Conservation (phyloP, 2,888 invertebrate genomes). For the Ophioninae sp. region DNA sequence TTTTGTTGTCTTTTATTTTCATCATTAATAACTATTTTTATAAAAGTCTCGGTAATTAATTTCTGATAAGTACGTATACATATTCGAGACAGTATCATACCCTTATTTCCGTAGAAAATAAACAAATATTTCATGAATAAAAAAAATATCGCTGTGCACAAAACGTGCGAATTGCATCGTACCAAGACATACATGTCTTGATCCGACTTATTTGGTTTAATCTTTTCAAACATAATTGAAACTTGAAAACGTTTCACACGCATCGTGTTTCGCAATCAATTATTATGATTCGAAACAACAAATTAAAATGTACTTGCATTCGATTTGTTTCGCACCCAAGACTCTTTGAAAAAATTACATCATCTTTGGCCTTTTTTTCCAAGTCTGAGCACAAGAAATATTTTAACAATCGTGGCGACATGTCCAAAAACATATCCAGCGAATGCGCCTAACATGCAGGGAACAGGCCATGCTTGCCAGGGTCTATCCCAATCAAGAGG, state of each 20-base stretch:
- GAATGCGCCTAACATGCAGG: conserved; percentile 87
- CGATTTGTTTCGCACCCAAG: background rate
- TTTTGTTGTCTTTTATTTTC: too few species aligned
- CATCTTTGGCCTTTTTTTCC: conserved; percentile 70
- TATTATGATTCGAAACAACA: background rate
- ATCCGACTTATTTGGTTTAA: background rate
- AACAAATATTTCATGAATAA: too few species aligned
- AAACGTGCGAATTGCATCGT: too few species aligned
- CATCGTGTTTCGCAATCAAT: background rate
- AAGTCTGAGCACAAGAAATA: conserved; percentile 67
- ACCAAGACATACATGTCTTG: too few species aligned
- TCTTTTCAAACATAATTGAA: background rate
- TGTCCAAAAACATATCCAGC: conserved; percentile 84
- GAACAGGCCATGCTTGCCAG: conserved; percentile 93
- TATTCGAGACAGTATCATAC: too few species aligned
- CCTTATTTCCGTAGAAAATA: too few species aligned
- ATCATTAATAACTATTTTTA: too few species aligned
- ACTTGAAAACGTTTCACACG: too few species aligned
- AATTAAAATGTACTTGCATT: background rate
- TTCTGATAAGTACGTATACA: too few species aligned
- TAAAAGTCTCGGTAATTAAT: too few species aligned
- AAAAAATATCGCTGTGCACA: too few species aligned
- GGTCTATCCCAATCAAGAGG: conserved; percentile 95
- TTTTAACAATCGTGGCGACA: conserved; percentile 82
- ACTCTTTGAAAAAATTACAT: background rate